Conservation (phyloP, 2,888 invertebrate genomes). For the Hemithea aestivaria region DNA sequence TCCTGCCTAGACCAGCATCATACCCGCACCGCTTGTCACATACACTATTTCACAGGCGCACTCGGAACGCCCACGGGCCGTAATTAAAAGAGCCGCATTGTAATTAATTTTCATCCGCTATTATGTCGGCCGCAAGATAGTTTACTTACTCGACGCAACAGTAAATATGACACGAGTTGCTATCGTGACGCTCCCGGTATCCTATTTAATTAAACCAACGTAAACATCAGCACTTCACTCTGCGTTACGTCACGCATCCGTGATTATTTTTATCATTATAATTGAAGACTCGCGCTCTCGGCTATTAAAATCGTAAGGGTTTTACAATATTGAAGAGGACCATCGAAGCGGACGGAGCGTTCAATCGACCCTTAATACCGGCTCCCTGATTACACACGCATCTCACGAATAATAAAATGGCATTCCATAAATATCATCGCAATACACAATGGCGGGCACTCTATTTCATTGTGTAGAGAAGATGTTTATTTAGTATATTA, state of each 20-base stretch:
- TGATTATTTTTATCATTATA: not conserved
- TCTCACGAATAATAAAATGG: slow-evolving; percentile 23
- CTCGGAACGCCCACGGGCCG: slow-evolving; percentile 24
- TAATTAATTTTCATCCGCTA: slow-evolving; percentile 21
- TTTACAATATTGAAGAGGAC: no score
- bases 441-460: slow-evolving; percentile 21
- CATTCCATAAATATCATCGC: slow-evolving; percentile 10
- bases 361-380: slow-evolving; percentile 29
- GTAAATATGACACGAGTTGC: slow-evolving; percentile 27
- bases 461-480: slow-evolving; percentile 21
- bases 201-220: slow-evolving; percentile 40
- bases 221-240: slow-evolving; percentile 33
- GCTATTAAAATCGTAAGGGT: no score
- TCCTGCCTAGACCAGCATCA: slow-evolving; percentile 24
- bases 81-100: slow-evolving; percentile 33
- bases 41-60: slow-evolving; percentile 21
- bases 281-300: no score
- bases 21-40: slow-evolving; percentile 34
- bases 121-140: slow-evolving; percentile 19
- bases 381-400: slow-evolving; percentile 21
- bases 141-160: slow-evolving; percentile 24
- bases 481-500: slow-evolving; percentile 42
- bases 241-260: slow-evolving; percentile 4
- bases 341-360: slow-evolving; percentile 18
- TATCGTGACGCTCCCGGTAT: slow-evolving; percentile 21